phyloP scores from a whole-genome alignment of 2,888 invertebrate species.

The Marasmarcha lunaedactyla region DNA sequence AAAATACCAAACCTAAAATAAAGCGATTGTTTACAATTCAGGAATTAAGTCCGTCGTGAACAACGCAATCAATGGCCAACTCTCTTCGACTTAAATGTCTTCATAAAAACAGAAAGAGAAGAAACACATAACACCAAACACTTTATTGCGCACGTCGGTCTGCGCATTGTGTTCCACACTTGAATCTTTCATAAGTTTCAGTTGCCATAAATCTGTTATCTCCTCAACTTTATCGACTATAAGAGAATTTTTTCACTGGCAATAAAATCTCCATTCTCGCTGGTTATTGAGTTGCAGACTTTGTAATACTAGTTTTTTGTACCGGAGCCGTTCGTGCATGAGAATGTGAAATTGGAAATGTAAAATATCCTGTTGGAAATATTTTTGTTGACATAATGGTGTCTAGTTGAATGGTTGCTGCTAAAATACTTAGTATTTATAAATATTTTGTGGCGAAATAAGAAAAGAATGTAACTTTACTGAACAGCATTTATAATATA shows the following conservation, averaged over 20 bases:
- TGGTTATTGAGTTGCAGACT: slow-evolving; percentile 33
- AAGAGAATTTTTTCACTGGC: slow-evolving; percentile 25
- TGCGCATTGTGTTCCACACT: slow-evolving; percentile 27
- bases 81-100: neutral
- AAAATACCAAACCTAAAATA: too few relatives aligned
- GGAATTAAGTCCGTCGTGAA: too few relatives aligned
- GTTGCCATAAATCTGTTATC: slow-evolving; percentile 35
- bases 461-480: too few relatives aligned
- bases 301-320: slow-evolving; percentile 19
- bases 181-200: slow-evolving; percentile 40
- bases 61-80: neutral
- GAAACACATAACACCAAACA: slow-evolving; percentile 10
- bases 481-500: too few relatives aligned
- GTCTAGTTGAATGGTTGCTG: too few relatives aligned
- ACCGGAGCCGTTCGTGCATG: slow-evolving; percentile 11
- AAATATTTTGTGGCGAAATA: too few relatives aligned
- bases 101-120: neutral
- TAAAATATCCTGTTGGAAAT: too few relatives aligned
- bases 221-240: slow-evolving; percentile 20
- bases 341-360: neutral
- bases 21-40: too few relatives aligned
- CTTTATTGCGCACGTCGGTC: slow-evolving; percentile 17
- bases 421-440: too few relatives aligned
- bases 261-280: slow-evolving; percentile 35
- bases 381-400: too few relatives aligned